Conservation (phyloP, 2,888 invertebrate species). For the Diloba caeruleocephala region DNA sequence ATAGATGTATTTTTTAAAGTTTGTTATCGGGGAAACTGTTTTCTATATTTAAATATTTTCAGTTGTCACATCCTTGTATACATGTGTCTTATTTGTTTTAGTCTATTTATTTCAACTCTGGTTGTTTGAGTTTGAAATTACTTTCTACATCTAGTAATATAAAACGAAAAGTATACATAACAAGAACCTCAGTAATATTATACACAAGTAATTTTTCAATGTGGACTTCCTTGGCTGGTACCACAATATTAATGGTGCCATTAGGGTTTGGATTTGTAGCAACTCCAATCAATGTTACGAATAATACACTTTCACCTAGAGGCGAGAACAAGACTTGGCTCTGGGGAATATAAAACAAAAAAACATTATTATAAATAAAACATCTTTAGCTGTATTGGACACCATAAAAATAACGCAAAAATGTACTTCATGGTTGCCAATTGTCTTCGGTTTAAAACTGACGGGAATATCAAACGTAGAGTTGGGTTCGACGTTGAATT, state of each 20-base stretch:
- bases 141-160: neutral
- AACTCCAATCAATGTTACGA: constrained; percentile 69
- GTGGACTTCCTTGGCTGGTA: constrained; percentile 73
- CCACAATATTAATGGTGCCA: constrained; percentile 66
- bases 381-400: too few relatives aligned
- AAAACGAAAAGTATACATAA: neutral
- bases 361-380: too few relatives aligned
- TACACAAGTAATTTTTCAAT: constrained; percentile 72
- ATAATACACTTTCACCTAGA: constrained; percentile 78
- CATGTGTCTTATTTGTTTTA: too few relatives aligned
- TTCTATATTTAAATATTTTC: too few relatives aligned
- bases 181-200: constrained; percentile 80
- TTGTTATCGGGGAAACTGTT: too few relatives aligned
- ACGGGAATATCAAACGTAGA: constrained; percentile 78
- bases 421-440: constrained; percentile 80
- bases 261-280: constrained; percentile 77
- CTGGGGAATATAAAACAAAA: too few relatives aligned
- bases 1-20: too few relatives aligned
- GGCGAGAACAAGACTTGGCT: constrained; percentile 78
- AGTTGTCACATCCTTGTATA: too few relatives aligned
- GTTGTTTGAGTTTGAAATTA: too few relatives aligned
- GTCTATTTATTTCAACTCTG: too few relatives aligned
- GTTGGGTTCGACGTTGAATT: constrained; percentile 79
- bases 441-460: constrained; percentile 77
- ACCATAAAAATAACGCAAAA: neutral